These are phyloP conservation scores for Shinisaurus crocodilurus DNA, from an alignment of 2,113 vertebrate species.

Conservation along the genomic window DNA sequence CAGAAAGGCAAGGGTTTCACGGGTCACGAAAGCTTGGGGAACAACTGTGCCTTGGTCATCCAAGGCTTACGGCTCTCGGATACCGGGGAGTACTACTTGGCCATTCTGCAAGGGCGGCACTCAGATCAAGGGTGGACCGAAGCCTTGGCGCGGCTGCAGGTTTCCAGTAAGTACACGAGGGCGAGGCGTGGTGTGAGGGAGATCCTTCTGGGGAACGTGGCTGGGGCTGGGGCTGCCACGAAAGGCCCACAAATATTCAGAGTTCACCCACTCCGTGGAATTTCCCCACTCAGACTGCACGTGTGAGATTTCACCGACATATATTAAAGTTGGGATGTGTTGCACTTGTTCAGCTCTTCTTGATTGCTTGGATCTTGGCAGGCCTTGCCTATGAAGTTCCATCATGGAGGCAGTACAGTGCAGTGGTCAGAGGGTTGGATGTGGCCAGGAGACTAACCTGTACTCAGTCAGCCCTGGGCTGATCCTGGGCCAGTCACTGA, in stretches of 20 bases:
- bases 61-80: not conserved
- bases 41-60: not conserved
- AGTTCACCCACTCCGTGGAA: not conserved
- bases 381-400: no score
- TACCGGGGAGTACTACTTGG: not conserved
- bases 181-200: not conserved
- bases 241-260: not conserved
- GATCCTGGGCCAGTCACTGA: no score
- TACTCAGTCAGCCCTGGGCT: no score
- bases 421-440: not conserved
- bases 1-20: not conserved
- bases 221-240: not conserved
- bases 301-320: not conserved
- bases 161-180: slow-evolving; percentile 10
- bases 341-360: not conserved
- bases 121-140: accelerated
- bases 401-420: no score
- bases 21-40: not conserved
- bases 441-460: not conserved
- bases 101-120: accelerated
- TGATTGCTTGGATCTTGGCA: not conserved
- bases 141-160: not conserved
- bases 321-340: no score
- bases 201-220: not conserved
- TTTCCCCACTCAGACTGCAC: not conserved